These are phyloP conservation scores for Lordiphosa mommai DNA, from an alignment of 1,140 invertebrate species.

Conservation along the genomic window DNA sequence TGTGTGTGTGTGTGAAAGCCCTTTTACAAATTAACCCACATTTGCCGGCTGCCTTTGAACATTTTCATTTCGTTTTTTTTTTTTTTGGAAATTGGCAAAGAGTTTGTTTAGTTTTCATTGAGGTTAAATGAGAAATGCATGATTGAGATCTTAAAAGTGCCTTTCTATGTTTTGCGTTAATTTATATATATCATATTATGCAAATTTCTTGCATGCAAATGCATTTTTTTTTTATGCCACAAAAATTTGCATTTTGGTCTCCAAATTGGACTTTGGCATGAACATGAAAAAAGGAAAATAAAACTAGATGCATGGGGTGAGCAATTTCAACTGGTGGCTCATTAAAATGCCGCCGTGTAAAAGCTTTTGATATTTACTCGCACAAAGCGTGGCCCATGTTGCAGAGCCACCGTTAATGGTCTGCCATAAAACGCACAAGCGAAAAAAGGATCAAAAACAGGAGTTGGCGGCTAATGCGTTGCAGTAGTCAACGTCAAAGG, in stretches of 20 bases:
- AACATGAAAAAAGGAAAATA: not conserved
- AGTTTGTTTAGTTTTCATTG: constrained; percentile 47
- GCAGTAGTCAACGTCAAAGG: constrained; percentile 28
- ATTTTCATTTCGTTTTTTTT: constrained; percentile 37
- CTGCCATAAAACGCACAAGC: constrained; percentile 32
- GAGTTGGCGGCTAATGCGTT: constrained; percentile 49
- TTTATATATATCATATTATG: constrained; percentile 43
- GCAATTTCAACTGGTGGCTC: constrained; percentile 32
- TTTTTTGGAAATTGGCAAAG: constrained; percentile 18
- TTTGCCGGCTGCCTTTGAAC: constrained; percentile 41
- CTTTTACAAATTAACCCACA: constrained; percentile 70
- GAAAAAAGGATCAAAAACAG: not conserved
- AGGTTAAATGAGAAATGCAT: constrained; percentile 22
- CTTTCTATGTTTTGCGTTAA: constrained; percentile 35
- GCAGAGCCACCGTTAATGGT: constrained; percentile 46
- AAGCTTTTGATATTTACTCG: constrained; percentile 18
- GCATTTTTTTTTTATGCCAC: constrained; percentile 29
- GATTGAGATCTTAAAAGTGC: constrained; percentile 30
- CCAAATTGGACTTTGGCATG: constrained; percentile 42
- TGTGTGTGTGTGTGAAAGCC: constrained; percentile 16
- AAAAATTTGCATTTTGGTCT: constrained; percentile 50
- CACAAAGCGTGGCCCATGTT: constrained; percentile 39
- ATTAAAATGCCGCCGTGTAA: constrained; percentile 51
- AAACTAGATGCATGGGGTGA: not conserved
- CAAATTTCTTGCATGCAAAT: constrained; percentile 53